Conservation (phyloP, 2,797 vertebrate species). For the Esox masquinongy region DNA sequence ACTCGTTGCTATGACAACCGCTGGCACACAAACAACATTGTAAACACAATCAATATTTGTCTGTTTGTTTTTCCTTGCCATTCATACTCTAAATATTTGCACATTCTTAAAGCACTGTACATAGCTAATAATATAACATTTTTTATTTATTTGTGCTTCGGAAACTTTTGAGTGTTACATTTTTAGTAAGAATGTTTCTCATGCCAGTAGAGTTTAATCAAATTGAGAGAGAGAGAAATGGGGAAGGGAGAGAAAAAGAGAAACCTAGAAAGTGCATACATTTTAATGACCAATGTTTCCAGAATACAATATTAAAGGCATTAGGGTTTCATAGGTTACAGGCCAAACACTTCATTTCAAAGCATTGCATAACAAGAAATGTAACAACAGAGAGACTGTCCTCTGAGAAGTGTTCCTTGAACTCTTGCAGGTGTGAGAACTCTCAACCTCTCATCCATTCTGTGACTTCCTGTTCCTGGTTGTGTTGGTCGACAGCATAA, state of each 20-base stretch:
- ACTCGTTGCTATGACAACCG: neutral
- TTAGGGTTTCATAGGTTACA: neutral
- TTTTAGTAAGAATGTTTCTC: neutral
- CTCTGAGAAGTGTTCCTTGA: neutral
- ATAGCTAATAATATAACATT: neutral
- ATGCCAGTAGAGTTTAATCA: neutral
- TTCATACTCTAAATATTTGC: neutral
- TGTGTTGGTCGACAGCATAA: neutral
- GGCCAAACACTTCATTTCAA: neutral
- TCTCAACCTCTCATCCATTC: neutral
- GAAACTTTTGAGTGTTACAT: neutral
- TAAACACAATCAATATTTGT: neutral
- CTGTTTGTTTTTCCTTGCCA: neutral
- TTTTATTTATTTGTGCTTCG: neutral
- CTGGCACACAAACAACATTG: neutral
- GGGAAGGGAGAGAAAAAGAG: too few species aligned
- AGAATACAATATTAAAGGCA: neutral
- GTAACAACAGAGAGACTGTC: neutral
- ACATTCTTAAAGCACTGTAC: neutral
- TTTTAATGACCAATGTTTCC: neutral
- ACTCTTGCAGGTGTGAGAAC: neutral
- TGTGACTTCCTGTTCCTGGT: neutral
- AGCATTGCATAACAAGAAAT: neutral
- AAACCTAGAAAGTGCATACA: too few species aligned
- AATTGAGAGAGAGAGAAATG: neutral